Evolutionary conservation across 2,888 invertebrate genomes (phyloP), one percentile per base, ranked within the genome.

Genomic region (Hybos culiciformis): DNA sequence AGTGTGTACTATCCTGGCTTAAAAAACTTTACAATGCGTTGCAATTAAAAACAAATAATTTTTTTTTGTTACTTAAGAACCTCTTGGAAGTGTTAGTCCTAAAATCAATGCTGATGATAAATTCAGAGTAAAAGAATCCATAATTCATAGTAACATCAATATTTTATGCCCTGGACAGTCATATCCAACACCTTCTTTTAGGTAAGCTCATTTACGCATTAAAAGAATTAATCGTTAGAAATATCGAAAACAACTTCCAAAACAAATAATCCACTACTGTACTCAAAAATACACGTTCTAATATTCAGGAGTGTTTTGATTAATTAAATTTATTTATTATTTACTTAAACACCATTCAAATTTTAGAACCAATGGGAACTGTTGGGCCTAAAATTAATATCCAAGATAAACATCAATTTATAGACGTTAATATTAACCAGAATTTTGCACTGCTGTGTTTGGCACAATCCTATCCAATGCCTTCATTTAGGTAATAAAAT

Each of bases 161-260:
- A 54, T 79, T 56, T 56, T 61, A 57, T 83, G 83, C 62, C 82
- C 80, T 59, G 81, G 82, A 46, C 83, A 83, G 71, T 83, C 80
- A 49, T 80, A 76, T 63, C 83, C 83, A 50, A 74, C 78, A 63
- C 75, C 77, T 49, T 62, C 37, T 7, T 26, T 26, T 26, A 26
- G 26, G 26, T 26, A 26, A 12, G 7, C 4, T n/a, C n/a, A n/a
- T n/a, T n/a, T n/a, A n/a, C n/a, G n/a, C n/a, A n/a, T n/a, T n/a
- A n/a, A n/a, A n/a, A n/a, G n/a, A n/a, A n/a, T n/a, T n/a, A n/a
- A n/a, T n/a, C n/a, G n/a, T 24, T 39, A 26, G 17, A 41, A 17
- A 15, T n/a, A 41, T 18, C 6, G 42, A 45, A 37, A 32, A 12
- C 7, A 17, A 7, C 11, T 18, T 33, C 2, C 29, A 12, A 15